Evolutionary conservation across 35 echinoderm and acorn worm genomes (phyloP).

Genomic region (Amphiura filiformis): DNA sequence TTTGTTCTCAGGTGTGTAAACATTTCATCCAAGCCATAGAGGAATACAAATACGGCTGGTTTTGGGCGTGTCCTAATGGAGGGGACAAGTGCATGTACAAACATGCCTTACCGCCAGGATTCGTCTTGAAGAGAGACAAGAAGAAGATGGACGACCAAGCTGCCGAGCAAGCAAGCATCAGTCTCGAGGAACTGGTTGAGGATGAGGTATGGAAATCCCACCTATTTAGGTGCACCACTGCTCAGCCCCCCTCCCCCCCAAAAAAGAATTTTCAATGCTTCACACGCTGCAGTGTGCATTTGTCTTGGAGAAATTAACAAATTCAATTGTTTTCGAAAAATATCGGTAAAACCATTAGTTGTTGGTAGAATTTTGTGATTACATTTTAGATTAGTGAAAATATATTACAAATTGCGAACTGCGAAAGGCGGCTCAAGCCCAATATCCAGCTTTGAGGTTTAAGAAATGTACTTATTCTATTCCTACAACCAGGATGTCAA

Average conservation of each 20-base stretch:
- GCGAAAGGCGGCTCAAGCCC: no score
- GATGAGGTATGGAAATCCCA: constrained; percentile 56
- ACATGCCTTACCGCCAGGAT: constrained; percentile 87
- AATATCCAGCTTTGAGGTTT: no score
- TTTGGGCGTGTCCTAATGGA: constrained; percentile 93
- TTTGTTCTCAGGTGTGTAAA: constrained; percentile 93
- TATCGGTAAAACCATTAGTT: background rate
- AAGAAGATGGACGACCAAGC: constrained; percentile 70
- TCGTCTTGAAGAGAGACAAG: constrained; percentile 96
- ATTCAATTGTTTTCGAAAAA: background rate
- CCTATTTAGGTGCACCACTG: no score
- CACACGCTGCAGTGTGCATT: background rate
- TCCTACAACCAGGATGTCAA: no score
- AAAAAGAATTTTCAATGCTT: background rate
- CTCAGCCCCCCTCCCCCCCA: background rate
- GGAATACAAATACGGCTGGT: constrained; percentile 96
- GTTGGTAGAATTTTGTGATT: background rate
- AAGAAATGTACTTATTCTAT: no score
- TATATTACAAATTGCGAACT: no score
- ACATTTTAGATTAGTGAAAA: no score
- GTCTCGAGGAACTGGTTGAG: constrained; percentile 91
- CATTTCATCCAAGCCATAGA: constrained; percentile 91
- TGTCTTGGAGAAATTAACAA: background rate
- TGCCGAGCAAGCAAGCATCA: constrained; percentile 61
- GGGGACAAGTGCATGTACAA: constrained; percentile 95